Evolutionary conservation across 2,888 invertebrate genomes (phyloP), one percentile per base, ranked within the genome.

Genomic region (Agonopterix subpropinquella): DNA sequence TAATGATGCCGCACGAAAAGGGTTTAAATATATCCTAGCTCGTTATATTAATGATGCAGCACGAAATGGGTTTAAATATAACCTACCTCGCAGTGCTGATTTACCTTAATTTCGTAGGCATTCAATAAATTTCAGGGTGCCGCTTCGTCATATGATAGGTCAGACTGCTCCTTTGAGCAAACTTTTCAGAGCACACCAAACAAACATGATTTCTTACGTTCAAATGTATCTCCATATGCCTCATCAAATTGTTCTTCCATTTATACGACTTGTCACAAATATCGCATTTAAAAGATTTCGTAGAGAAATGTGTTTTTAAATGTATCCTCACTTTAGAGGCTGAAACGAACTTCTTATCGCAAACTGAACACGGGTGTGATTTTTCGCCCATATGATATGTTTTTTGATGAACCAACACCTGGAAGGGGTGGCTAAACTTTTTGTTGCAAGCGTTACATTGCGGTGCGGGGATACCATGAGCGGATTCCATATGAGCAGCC

Each of bases 321-420:
- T 77, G 77, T 0, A 54, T 54, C 0, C 48, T 56, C 43, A 72
- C 48, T 41, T 55, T 37, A 28, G 18, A 4, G 4, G 3, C 55
- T 0, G 65, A 50, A 0, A 51, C 41, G 48, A 71, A 73, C 4
- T 47, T 58, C 58, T 64, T 53, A 0, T 59, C 56, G 45, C 77
- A 77, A 0, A 54, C 35, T 0, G 48, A 39, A 15, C 77, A 77
- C 0, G 48, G 45, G 43, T 59, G 65, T 0, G 55, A 53, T 41
- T 60, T 70, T 43, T 77, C 77, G 2, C 67, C 71, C 76, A 77
- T 74, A 47, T 77, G 77, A 8, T 57, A 50, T 0, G 49, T 47
- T 56, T 67, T 73, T 47, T 76, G 77, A 15, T 75, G 75, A 1
- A 57, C 53, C 37, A 73, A 45, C 5, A 75, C 67, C 50, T 61